Percentiles rank a stretch among this genome's conserved stretches.
Conservation (phyloP, 2,888 invertebrate species). For the Ophraella communa region DNA sequence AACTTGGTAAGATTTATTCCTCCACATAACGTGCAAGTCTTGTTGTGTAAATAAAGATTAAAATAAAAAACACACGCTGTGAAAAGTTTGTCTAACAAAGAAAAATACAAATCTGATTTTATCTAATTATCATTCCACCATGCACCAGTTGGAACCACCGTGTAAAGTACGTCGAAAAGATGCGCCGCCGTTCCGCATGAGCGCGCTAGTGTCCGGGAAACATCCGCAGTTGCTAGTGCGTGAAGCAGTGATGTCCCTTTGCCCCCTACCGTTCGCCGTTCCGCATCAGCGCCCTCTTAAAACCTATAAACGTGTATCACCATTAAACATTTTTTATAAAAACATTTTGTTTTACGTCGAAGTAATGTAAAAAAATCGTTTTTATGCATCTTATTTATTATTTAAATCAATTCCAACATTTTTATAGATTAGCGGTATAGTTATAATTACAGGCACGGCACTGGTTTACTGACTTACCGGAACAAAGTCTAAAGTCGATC, state of each 20-base stretch:
- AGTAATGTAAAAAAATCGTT: too few relatives aligned
- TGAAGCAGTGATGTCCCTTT: slow-evolving; percentile 47
- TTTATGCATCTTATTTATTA: too few relatives aligned
- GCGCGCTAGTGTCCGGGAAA: slow-evolving; percentile 53
- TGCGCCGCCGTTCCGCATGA: slow-evolving; percentile 49
- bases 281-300: slow-evolving; percentile 38
- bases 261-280: slow-evolving; percentile 36
- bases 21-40: too few relatives aligned
- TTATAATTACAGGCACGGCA: too few relatives aligned
- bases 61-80: background rate
- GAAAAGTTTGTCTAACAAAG: background rate
- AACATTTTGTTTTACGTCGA: background rate
- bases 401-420: too few relatives aligned
- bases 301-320: slow-evolving; percentile 34
- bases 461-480: too few relatives aligned
- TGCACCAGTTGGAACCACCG: slow-evolving; percentile 7
- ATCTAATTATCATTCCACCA: background rate
- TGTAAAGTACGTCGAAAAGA: slow-evolving; percentile 19
- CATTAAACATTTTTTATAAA: background rate
- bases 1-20: too few relatives aligned
- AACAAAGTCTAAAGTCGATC: too few relatives aligned
- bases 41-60: background rate
- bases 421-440: too few relatives aligned
- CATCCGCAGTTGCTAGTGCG: slow-evolving; percentile 52
- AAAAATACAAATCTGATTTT: background rate